phyloP scores from a whole-genome alignment of 2,113 vertebrate species.

The Tinamus guttatus region DNA sequence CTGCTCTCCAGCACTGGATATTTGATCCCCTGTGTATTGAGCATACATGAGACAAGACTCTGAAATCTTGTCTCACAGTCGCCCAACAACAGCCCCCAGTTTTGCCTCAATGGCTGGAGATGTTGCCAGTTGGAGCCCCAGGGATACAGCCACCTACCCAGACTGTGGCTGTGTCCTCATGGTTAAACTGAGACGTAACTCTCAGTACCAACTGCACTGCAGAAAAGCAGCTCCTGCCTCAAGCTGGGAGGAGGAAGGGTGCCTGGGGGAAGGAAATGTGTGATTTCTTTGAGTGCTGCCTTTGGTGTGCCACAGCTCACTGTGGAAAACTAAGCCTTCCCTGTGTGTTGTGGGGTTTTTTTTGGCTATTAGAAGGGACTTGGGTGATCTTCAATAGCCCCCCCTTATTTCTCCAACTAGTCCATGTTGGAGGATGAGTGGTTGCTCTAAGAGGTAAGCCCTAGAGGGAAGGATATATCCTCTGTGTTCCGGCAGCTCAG shows the following conservation, averaged over 20 bases:
- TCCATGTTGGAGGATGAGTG: neutral
- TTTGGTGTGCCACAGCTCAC: neutral
- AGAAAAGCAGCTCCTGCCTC: neutral
- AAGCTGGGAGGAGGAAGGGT: fast-evolving
- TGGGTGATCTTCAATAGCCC: neutral
- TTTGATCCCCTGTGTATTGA: neutral
- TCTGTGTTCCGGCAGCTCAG: neutral
- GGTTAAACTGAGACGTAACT: neutral
- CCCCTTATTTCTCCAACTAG: neutral
- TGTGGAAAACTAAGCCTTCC: neutral
- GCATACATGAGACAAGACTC: neutral
- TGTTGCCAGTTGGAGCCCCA: neutral
- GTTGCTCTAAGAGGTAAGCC: neutral
- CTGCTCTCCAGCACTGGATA: neutral
- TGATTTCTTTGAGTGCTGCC: neutral
- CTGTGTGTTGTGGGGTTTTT: neutral
- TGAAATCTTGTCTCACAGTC: neutral
- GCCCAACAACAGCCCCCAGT: neutral
- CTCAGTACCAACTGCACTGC: neutral
- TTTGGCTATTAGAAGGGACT: neutral
- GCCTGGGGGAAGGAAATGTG: neutral
- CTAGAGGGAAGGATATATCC: neutral
- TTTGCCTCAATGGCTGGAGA: neutral
- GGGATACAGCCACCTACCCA: neutral
- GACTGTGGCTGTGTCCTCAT: neutral